Conservation (phyloP, 2,888 invertebrate genomes). For the Drosophila colorata region DNA sequence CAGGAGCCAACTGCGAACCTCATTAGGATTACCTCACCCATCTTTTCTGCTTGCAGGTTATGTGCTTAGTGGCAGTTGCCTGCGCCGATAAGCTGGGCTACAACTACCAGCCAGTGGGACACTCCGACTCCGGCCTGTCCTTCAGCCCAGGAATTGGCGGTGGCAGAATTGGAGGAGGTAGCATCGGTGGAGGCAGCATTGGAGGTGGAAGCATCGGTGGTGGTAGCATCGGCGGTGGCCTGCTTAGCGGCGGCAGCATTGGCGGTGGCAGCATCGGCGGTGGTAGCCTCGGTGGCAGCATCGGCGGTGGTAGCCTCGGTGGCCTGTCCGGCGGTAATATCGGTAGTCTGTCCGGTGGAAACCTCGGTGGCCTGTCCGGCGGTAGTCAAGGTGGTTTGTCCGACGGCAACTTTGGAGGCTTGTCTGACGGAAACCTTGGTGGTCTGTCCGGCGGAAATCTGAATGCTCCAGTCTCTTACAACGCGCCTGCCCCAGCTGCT, state of each 20-base stretch:
- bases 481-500: conserved; percentile 75
- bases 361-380: conserved; percentile 3
- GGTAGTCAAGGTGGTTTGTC: conserved; percentile 17
- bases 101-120: conserved; percentile 78
- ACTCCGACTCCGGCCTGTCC: conserved; percentile 70
- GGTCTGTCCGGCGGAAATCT: conserved; percentile 39
- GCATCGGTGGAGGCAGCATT: conserved; percentile 37
- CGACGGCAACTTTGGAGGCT: conserved; percentile 16
- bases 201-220: conserved; percentile 17
- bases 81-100: conserved; percentile 81
- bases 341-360: conserved; percentile 24
- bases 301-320: conserved; percentile 27
- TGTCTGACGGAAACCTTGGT: conserved; percentile 35
- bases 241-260: conserved; percentile 20
- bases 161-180: conserved; percentile 40
- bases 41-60: conserved; percentile 51
- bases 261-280: conserved; percentile 22
- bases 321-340: conserved; percentile 42
- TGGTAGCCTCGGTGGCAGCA: conserved; percentile 30
- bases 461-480: conserved; percentile 73
- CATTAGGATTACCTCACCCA: conserved; percentile 47
- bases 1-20: conserved; percentile 18
- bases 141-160: conserved; percentile 56
- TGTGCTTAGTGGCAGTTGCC: conserved; percentile 80
- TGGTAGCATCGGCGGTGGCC: conserved; percentile 18